These are phyloP conservation scores for Carcharodon carcharias DNA, from an alignment of 2,797 vertebrate species.

Conservation along the genomic window DNA sequence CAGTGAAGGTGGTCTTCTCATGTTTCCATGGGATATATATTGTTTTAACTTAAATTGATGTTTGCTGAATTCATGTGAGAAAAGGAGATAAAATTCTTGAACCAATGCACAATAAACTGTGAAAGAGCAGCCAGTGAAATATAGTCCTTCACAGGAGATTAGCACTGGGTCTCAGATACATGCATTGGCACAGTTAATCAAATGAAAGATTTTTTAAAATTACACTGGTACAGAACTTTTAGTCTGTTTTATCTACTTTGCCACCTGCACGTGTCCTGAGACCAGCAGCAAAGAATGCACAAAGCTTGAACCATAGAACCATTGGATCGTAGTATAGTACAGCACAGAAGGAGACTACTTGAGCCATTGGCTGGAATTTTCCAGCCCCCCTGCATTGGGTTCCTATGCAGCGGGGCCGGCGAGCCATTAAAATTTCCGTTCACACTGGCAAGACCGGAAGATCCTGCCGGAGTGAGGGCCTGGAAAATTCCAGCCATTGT, in stretches of 20 bases:
- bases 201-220: too few relatives aligned
- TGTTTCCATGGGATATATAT: background rate
- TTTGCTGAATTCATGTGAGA: background rate
- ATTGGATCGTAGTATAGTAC: background rate
- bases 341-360: too few relatives aligned
- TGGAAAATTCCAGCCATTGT: too few relatives aligned
- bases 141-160: background rate
- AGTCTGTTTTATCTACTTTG: background rate
- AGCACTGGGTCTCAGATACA: background rate
- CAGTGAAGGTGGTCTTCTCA: background rate
- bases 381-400: too few relatives aligned
- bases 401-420: too few relatives aligned
- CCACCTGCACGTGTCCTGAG: background rate
- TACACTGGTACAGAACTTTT: background rate
- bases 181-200: background rate
- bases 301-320: background rate
- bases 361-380: too few relatives aligned
- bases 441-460: too few relatives aligned
- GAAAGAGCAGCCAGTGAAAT: background rate
- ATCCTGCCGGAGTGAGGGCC: too few relatives aligned
- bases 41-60: background rate
- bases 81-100: background rate
- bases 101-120: background rate
- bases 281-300: background rate
- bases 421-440: too few relatives aligned